Conservation (phyloP, 2,113 vertebrate species). For the Myodes glareolus region DNA sequence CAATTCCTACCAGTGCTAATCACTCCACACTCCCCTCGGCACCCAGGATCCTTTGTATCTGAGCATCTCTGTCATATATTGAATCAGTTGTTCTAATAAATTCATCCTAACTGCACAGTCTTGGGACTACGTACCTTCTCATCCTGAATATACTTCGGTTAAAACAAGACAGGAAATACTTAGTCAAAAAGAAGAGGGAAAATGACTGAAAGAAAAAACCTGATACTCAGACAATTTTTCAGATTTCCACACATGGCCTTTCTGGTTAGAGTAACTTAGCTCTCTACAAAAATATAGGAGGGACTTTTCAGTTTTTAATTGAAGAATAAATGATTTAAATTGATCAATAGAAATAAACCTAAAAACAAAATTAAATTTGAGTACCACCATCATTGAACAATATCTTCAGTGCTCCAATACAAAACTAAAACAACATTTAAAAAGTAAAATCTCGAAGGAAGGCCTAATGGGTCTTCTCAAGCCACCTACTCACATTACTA, state of each 20-base stretch:
- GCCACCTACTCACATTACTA: background rate
- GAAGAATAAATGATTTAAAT: slow-evolving; percentile 20
- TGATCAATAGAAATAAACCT: background rate
- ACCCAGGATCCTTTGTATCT: slow-evolving; percentile 34
- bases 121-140: slow-evolving; percentile 27
- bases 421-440: slow-evolving; percentile 10
- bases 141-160: slow-evolving; percentile 39
- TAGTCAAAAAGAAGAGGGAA: background rate
- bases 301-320: slow-evolving; percentile 29
- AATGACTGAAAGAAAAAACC: background rate
- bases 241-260: background rate
- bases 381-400: background rate
- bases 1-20: slow-evolving; percentile 5
- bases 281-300: slow-evolving; percentile 18
- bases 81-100: slow-evolving; percentile 50
- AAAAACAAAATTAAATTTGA: slow-evolving; percentile 19
- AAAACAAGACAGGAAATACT: slow-evolving; percentile 40
- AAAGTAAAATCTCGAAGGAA: background rate
- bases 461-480: background rate
- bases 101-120: slow-evolving; percentile 35
- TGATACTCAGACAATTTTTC: background rate
- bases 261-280: background rate
- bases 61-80: slow-evolving; percentile 47
- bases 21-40: slow-evolving; percentile 32
- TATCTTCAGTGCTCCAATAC: background rate